Evolutionary conservation across 2,888 invertebrate species (phyloP), one percentile per base, ranked within the genome.

Genomic region (Drosophila aldrichi): DNA sequence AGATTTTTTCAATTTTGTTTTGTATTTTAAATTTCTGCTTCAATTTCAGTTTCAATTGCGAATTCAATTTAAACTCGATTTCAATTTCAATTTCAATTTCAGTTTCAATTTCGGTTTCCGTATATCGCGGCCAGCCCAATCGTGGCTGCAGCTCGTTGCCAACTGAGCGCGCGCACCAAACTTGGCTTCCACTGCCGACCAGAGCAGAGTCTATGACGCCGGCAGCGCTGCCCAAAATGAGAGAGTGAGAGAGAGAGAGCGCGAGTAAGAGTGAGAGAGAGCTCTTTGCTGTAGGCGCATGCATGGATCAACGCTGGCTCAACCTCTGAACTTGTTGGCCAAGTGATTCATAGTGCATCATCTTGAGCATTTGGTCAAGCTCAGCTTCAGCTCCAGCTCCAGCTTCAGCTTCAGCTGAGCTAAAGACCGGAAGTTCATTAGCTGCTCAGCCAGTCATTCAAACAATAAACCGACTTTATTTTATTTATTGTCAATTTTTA

Each of bases 81-180:
- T 62, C 20, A 1, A 8, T 22, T 77, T 62, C 18, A 51, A 8
- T 20, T 36, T 51, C 20, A 2, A 16, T 22, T 77, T 68, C 64
- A 25, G 51, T 51, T 64, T 49, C 16, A 25, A 8, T 67, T 77
- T 63, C 12, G 12, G 9, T 57, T 73, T 66, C 43, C 78, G 87
- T 79, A 79, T 71, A 66, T 72, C 82, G 81, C 87, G 83, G 76
- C 75, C 84, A 60, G 81, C 80, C 83, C 83, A 86, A 80, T 77
- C 82, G 71, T 83, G 85, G 82, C 86, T 81, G 86, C 83, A 83
- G 86, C 83, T 84, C 77, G 56, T 73, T 81, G 81, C 79, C 77
- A 86, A 86, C 86, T 86, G 88, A 86, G 84, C 74, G 69, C 56
- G 58, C 62, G 59, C 56, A 46, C 46, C 66, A 65, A 77, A 59